These are phyloP conservation scores for Himalopsyche phryganea DNA, from an alignment of 1,140 invertebrate species.

Conservation along the genomic window DNA sequence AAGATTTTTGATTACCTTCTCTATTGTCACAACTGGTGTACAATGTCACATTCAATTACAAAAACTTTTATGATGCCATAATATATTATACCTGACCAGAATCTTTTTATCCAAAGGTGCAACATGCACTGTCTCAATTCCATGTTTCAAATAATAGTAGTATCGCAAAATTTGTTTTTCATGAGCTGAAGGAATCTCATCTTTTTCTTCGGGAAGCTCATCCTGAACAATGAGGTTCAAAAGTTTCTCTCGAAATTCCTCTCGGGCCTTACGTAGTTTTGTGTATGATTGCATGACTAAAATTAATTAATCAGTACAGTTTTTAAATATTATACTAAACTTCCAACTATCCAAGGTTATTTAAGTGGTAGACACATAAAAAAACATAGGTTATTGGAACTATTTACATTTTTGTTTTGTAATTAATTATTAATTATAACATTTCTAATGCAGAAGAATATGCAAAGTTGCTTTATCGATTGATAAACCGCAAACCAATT, in stretches of 20 bases:
- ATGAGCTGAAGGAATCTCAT: constrained; percentile 53
- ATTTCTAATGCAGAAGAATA: no score
- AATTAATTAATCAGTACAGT: constrained; percentile 6
- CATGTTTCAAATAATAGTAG: constrained; percentile 86
- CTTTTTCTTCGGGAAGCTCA: constrained; percentile 40
- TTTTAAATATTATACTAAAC: no score
- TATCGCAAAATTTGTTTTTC: constrained; percentile 75
- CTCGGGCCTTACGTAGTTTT: constrained; percentile 67
- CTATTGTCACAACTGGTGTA: no score
- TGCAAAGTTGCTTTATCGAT: no score
- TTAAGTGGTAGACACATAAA: no score
- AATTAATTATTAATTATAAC: no score
- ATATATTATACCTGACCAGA: constrained; percentile 56
- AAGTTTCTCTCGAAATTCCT: constrained; percentile 76
- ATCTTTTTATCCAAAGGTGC: constrained; percentile 69
- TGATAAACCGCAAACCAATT: no score
- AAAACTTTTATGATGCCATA: no score
- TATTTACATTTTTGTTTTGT: neutral
- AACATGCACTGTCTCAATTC: constrained; percentile 82
- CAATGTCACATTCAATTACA: no score
- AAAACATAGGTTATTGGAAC: neutral
- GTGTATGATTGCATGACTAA: constrained; percentile 60
- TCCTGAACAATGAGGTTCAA: constrained; percentile 68
- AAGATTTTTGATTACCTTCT: no score
- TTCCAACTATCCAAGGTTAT: no score